Evolutionary conservation across 2,888 invertebrate genomes (phyloP).

Genomic region (Zygogramma bicolorata): DNA sequence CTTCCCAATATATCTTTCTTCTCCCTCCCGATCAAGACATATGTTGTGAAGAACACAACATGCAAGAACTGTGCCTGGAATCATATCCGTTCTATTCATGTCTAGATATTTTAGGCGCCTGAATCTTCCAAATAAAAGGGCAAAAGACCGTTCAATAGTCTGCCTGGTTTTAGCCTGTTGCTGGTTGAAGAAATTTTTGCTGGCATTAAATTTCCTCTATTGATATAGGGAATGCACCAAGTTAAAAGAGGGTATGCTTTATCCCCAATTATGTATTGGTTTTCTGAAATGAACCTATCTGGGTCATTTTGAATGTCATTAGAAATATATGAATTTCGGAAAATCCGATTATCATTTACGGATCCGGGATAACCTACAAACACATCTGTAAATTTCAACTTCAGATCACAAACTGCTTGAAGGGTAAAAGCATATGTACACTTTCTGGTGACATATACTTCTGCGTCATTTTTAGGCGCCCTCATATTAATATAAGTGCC

Average conservation of each 20-base stretch:
- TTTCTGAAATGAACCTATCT: slow-evolving; percentile 17
- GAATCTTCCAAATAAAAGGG: slow-evolving; percentile 6
- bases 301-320: slow-evolving; percentile 21
- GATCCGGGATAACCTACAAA: slow-evolving; percentile 53
- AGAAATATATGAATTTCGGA: slow-evolving; percentile 50
- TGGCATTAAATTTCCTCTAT: slow-evolving; percentile 16
- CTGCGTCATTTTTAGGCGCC: slow-evolving; percentile 45
- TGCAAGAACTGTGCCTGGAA: slow-evolving; percentile 22
- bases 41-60: slow-evolving; percentile 10
- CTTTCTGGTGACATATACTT: slow-evolving; percentile 48
- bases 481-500: slow-evolving; percentile 49
- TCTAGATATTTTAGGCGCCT: slow-evolving; percentile 15
- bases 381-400: slow-evolving; percentile 42
- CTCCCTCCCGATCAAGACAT: neutral
- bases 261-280: slow-evolving; percentile 48
- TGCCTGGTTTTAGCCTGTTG: slow-evolving; percentile 11
- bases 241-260: slow-evolving; percentile 46
- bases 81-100: slow-evolving; percentile 14
- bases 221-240: slow-evolving; percentile 43
- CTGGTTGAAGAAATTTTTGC: slow-evolving; percentile 10
- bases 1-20: neutral
- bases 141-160: slow-evolving; percentile 12
- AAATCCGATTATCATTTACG: slow-evolving; percentile 47
- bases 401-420: slow-evolving; percentile 47
- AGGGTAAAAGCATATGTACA: slow-evolving; percentile 46